phyloP scores from a whole-genome alignment of 2,797 vertebrate genomes.

The Hydrophis major region DNA sequence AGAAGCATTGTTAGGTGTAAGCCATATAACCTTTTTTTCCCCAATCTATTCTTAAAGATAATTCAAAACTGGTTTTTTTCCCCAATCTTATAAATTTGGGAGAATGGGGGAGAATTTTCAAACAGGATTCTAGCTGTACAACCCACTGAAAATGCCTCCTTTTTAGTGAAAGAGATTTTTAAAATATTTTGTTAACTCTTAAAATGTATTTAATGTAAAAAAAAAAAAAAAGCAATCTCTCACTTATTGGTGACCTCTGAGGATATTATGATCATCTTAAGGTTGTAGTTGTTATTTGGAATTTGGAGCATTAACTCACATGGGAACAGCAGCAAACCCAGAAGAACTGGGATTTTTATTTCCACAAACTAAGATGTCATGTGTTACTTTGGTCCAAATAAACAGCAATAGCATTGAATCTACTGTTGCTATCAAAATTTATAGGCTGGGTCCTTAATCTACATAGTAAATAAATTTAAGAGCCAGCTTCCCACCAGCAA shows the following conservation, averaged over 20 bases:
- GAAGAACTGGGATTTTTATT: background rate
- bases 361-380: background rate
- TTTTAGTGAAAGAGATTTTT: background rate
- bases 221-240: background rate
- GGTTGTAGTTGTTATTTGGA: background rate
- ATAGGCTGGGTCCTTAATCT: background rate
- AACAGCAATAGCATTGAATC: background rate
- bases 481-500: background rate
- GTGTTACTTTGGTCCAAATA: background rate
- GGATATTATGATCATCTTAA: background rate
- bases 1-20: background rate
- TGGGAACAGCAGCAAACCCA: background rate
- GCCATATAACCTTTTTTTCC: background rate
- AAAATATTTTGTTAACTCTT: background rate
- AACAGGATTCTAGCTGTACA: background rate
- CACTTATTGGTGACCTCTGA: background rate
- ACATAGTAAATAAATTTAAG: background rate
- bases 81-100: background rate
- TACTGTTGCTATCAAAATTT: background rate
- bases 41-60: background rate
- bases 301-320: background rate
- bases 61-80: background rate
- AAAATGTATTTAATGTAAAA: background rate
- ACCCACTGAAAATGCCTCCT: background rate
- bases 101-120: background rate